phyloP scores from a whole-genome alignment of 35 echinoderm and acorn worm species.

The Apostichopus japonicus region DNA sequence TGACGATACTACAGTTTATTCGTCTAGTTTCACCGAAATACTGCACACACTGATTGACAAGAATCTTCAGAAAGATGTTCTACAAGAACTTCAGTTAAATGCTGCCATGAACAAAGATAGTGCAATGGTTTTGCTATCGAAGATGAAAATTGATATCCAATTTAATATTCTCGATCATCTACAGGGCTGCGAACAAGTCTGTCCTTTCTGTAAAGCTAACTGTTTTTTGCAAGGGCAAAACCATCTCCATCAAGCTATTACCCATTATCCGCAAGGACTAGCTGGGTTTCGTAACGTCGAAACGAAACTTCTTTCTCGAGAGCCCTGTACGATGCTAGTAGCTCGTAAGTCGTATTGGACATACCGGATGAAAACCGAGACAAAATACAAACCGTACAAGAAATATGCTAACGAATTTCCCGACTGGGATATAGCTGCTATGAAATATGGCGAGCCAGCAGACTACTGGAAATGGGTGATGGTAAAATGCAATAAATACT shows the following conservation, averaged over 20 bases:
- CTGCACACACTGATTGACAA: too few relatives aligned
- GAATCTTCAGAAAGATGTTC: too few relatives aligned
- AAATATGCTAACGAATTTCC: constrained; percentile 2
- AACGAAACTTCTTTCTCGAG: not conserved
- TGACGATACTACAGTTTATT: too few relatives aligned
- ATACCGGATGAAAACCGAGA: not conserved
- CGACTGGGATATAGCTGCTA: not conserved
- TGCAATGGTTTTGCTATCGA: not conserved
- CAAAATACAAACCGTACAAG: constrained; percentile 1
- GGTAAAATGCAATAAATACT: too few relatives aligned
- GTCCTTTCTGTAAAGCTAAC: constrained; percentile 24
- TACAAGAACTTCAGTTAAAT: not conserved
- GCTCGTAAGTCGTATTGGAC: not conserved
- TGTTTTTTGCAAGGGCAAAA: constrained; percentile 4
- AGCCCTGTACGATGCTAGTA: constrained; percentile 1
- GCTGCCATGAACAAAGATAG: not conserved
- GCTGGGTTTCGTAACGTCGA: not conserved
- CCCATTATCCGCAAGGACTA: not conserved
- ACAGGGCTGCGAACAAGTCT: constrained; percentile 6
- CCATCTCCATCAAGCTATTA: not conserved
- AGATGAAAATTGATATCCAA: not conserved
- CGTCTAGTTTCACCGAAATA: too few relatives aligned
- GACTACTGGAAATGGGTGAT: too few relatives aligned
- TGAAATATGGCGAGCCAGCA: too few relatives aligned
- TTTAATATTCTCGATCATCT: not conserved